These are phyloP conservation scores for Sebastes reedi DNA, from an alignment of 2,797 vertebrate species.

Conservation along the genomic window DNA sequence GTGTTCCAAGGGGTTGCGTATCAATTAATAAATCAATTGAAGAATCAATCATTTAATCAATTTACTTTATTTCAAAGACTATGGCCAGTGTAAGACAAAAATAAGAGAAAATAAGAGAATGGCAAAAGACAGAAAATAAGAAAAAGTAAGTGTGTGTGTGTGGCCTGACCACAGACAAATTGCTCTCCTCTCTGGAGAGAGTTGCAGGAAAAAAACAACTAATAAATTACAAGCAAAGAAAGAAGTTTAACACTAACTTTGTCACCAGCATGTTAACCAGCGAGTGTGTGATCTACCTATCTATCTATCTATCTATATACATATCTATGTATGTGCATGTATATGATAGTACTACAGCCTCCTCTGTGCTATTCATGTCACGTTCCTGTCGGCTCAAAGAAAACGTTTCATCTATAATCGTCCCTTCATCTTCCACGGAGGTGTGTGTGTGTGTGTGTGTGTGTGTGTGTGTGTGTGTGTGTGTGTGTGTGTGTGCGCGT, in stretches of 20 bases:
- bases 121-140: too few species aligned
- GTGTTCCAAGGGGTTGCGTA: background rate
- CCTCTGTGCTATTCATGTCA: constrained; percentile 55
- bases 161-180: constrained; percentile 20
- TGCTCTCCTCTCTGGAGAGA: constrained; percentile 2
- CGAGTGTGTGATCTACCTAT: background rate
- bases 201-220: background rate
- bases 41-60: background rate
- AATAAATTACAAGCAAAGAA: background rate
- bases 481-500: background rate
- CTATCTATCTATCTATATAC: background rate
- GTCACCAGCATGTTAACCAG: too few species aligned
- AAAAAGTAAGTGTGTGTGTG: background rate
- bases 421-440: constrained; percentile 67
- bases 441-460: constrained; percentile 35
- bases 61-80: background rate
- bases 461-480: background rate
- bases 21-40: background rate
- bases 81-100: too few species aligned
- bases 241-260: constrained; percentile 8
- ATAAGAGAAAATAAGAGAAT: too few species aligned
- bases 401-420: constrained; percentile 67
- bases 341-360: constrained; percentile 16
- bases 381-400: constrained; percentile 55
- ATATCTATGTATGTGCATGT: background rate